Percentiles rank a stretch among this genome's conserved stretches.
These are phyloP conservation scores for Tiliacea aurago DNA, from an alignment of 2,888 invertebrate species.

Conservation along the genomic window DNA sequence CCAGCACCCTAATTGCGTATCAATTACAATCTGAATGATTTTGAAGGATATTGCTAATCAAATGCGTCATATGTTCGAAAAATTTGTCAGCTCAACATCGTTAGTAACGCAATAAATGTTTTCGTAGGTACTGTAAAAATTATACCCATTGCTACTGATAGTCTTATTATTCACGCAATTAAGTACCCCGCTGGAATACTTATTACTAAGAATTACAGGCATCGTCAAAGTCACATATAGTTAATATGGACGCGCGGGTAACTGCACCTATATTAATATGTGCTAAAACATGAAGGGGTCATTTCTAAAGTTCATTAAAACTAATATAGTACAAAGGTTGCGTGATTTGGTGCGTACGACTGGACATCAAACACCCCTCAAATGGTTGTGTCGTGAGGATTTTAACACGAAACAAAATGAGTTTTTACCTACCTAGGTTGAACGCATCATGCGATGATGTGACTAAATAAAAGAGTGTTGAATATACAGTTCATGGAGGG, in stretches of 20 bases:
- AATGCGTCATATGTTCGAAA: no score
- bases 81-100: no score
- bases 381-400: not conserved
- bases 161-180: no score
- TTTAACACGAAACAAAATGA: constrained; percentile 31
- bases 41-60: no score
- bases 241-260: not conserved
- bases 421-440: not conserved
- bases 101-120: no score
- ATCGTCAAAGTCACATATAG: not conserved
- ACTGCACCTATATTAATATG: not conserved
- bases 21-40: no score
- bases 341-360: constrained; percentile 50
- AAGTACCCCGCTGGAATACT: no score
- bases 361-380: constrained; percentile 37
- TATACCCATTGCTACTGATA: no score
- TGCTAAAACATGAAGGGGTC: constrained; percentile 1
- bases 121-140: no score
- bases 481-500: not conserved
- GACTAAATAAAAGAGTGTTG: not conserved
- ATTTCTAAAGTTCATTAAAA: constrained; percentile 34
- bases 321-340: constrained; percentile 40
- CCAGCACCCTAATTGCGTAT: no score
- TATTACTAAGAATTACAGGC: not conserved
- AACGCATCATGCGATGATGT: no score